Conservation (phyloP, 1,140 invertebrate species). For the Sycobia sp. region DNA sequence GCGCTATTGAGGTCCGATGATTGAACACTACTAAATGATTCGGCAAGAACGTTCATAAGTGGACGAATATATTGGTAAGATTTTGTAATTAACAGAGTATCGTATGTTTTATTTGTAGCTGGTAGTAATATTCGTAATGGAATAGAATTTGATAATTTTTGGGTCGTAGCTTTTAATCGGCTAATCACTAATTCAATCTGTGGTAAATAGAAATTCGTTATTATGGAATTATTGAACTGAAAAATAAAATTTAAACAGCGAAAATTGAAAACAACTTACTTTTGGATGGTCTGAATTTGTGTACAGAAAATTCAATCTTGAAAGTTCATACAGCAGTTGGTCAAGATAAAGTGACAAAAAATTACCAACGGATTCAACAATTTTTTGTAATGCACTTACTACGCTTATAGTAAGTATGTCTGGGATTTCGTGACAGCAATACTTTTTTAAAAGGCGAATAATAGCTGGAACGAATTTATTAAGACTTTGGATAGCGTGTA, state of each 20-base stretch:
- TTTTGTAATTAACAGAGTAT: conserved; percentile 65
- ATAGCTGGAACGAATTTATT: conserved; percentile 81
- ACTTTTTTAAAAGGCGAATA: conserved; percentile 66
- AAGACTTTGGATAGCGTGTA: conserved; percentile 73
- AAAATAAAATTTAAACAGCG: background rate
- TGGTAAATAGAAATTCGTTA: conserved; percentile 19
- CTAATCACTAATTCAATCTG: conserved; percentile 63
- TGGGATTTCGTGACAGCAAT: conserved; percentile 56
- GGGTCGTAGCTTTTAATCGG: conserved; percentile 68
- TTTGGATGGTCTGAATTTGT: conserved; percentile 51
- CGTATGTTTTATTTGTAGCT: conserved; percentile 71
- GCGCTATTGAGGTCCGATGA: conserved; percentile 68
- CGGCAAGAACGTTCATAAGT: conserved; percentile 75
- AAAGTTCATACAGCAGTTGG: conserved; percentile 72
- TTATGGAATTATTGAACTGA: conserved; percentile 6
- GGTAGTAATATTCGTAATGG: conserved; percentile 79
- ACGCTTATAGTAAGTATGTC: conserved; percentile 65
- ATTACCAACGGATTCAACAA: conserved; percentile 78
- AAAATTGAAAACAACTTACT: conserved; percentile 36
- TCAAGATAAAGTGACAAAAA: conserved; percentile 85
- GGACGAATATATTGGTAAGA: conserved; percentile 69
- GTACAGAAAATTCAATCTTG: conserved; percentile 62
- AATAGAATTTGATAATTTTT: conserved; percentile 73
- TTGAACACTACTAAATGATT: conserved; percentile 68
- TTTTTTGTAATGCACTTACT: conserved; percentile 77